Conservation (phyloP, 1,140 invertebrate genomes). For the Drosophila nasuta region DNA sequence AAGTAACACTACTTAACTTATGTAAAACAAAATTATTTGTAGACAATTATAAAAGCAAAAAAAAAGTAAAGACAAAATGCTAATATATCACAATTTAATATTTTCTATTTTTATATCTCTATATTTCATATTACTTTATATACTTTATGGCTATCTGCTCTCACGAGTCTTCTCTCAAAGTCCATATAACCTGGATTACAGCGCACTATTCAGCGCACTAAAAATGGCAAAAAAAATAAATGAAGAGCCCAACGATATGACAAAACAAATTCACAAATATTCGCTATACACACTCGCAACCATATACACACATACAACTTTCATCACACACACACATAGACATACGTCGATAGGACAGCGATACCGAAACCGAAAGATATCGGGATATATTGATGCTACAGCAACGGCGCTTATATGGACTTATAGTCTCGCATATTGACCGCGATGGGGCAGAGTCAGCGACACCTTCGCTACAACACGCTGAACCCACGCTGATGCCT, state of each 20-base stretch:
- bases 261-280: slow-evolving; percentile 76
- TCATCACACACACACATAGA: slow-evolving; percentile 34
- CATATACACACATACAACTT: slow-evolving; percentile 33
- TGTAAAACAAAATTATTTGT: no score
- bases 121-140: no score
- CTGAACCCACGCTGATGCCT: slow-evolving; percentile 10
- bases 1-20: no score
- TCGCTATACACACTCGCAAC: slow-evolving; percentile 53
- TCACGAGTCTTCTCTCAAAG: background rate
- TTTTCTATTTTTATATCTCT: no score
- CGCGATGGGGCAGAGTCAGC: slow-evolving; percentile 54
- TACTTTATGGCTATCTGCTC: no score
- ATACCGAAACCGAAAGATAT: slow-evolving; percentile 54
- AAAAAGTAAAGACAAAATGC: no score
- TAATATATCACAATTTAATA: no score
- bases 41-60: no score
- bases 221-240: slow-evolving; percentile 32
- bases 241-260: slow-evolving; percentile 57
- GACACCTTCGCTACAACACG: slow-evolving; percentile 66
- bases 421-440: slow-evolving; percentile 78
- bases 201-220: slow-evolving; percentile 17
- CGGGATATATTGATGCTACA: slow-evolving; percentile 46
- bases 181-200: background rate
- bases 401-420: slow-evolving; percentile 66
- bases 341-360: slow-evolving; percentile 33